Evolutionary conservation across 2,113 vertebrate genomes (phyloP).

Genomic region (Siniperca chuatsi): DNA sequence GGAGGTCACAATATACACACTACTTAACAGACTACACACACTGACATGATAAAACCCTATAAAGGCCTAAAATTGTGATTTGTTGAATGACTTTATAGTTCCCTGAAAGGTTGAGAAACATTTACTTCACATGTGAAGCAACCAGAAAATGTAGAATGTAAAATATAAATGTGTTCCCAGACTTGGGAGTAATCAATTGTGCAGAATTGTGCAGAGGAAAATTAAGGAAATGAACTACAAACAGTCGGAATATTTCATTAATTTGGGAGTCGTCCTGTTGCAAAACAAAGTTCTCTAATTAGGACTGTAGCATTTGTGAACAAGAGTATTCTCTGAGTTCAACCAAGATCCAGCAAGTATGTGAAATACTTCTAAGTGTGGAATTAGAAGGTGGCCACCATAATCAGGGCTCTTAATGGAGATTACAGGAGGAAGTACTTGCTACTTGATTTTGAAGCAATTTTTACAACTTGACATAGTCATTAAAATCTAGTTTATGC

Average conservation of each 20-base stretch:
- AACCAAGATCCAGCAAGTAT: not conserved
- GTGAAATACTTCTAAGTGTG: not conserved
- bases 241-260: constrained; percentile 26
- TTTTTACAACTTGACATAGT: not conserved
- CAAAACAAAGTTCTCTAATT: constrained; percentile 21
- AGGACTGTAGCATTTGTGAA: not conserved
- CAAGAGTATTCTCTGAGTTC: constrained; percentile 2
- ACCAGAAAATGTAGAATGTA: not conserved
- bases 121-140: not conserved
- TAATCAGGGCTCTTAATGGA: not conserved
- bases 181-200: not conserved
- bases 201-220: not conserved
- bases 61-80: not conserved
- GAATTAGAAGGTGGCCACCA: not conserved
- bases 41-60: not conserved
- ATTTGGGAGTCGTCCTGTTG: constrained; percentile 1
- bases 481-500: not conserved
- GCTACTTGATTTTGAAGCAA: too few species aligned
- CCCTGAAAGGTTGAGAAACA: not conserved
- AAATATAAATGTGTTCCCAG: not conserved
- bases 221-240: constrained; percentile 21
- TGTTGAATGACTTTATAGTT: not conserved
- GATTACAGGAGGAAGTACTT: not conserved
- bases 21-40: not conserved
- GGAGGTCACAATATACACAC: too few species aligned